Evolutionary conservation across 2,888 invertebrate species (phyloP), one percentile per base, ranked within the genome.

Genomic region (Drosophila borealis): DNA sequence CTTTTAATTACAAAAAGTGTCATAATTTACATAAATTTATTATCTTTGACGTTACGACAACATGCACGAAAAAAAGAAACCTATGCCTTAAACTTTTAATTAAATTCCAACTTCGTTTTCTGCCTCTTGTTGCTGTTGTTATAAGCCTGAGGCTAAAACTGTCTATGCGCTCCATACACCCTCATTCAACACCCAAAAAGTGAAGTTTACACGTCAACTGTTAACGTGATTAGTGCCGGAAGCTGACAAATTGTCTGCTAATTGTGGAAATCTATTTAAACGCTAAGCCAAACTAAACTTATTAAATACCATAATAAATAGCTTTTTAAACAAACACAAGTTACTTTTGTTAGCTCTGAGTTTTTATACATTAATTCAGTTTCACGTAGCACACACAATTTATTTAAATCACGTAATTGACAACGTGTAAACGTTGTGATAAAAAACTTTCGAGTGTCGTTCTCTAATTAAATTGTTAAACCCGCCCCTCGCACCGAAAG

Each of bases 401-500:
- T 33, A 19, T 33, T 42, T 48, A 68, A 36, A 42, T 45, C 34
- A 14, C 9, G 65, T 45, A 34, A 14, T 49, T 39, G 34, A 41
- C 64, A 50, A 21, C 62, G 74, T 63, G 51, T 60, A 63, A 78
- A 68, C 74, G 34, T 45, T 9, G 34, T 65, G 19, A 19, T 8
- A 25, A 21, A 59, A 61, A 21, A 56, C 59, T 69, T 66, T 80
- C 50, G 41, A 60, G 36, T 59, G 77, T 71, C 51, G 57, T 29
- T 56, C 89, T 74, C 78, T 86, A 88, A 88, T 83, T 83, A 88
- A 88, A 83, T 86, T 88, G 84, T 88, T 83, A 76, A 29, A n/a
- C 33, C 37, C 67, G 44, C 8, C 79, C 54, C 57, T 57, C 61
- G 42, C 45, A 57, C 13, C 57, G 14, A 48, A 55, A 49, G 36